phyloP scores from a whole-genome alignment of 2,888 invertebrate genomes.

The Leptodirus hochenwartii region DNA sequence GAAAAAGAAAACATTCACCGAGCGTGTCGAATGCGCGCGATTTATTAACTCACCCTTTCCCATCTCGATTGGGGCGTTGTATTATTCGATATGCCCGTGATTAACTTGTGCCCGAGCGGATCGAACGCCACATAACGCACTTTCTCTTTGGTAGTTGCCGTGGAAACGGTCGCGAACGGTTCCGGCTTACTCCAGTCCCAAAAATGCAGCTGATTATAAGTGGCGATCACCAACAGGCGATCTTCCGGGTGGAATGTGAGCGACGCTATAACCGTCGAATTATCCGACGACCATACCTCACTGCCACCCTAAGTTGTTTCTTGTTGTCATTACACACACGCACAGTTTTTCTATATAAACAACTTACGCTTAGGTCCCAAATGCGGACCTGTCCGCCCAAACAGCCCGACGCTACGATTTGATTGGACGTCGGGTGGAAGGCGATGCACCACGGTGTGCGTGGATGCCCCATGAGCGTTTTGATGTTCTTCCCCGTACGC shows the following conservation, averaged over 20 bases:
- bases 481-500: constrained; percentile 57
- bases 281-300: constrained; percentile 62
- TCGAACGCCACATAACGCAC: constrained; percentile 71
- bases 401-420: constrained; percentile 75
- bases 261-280: constrained; percentile 62
- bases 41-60: too few species aligned
- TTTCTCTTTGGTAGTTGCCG: constrained; percentile 62
- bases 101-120: constrained; percentile 58
- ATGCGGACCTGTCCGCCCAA: constrained; percentile 78
- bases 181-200: constrained; percentile 76
- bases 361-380: constrained; percentile 61
- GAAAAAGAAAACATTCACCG: constrained; percentile 3
- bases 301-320: constrained; percentile 50
- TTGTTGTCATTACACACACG: too few species aligned
- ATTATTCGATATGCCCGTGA: constrained; percentile 71
- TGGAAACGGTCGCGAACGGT: constrained; percentile 56
- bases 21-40: too few species aligned
- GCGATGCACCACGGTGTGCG: constrained; percentile 83
- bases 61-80: constrained; percentile 32
- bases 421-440: constrained; percentile 68
- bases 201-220: constrained; percentile 66
- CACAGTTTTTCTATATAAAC: too few species aligned
- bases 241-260: constrained; percentile 75
- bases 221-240: constrained; percentile 68
- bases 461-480: constrained; percentile 64